Percentiles rank a stretch among this genome's conserved stretches.
These are phyloP conservation scores for Ophion ellenae DNA, from an alignment of 2,888 invertebrate species.

Conservation along the genomic window DNA sequence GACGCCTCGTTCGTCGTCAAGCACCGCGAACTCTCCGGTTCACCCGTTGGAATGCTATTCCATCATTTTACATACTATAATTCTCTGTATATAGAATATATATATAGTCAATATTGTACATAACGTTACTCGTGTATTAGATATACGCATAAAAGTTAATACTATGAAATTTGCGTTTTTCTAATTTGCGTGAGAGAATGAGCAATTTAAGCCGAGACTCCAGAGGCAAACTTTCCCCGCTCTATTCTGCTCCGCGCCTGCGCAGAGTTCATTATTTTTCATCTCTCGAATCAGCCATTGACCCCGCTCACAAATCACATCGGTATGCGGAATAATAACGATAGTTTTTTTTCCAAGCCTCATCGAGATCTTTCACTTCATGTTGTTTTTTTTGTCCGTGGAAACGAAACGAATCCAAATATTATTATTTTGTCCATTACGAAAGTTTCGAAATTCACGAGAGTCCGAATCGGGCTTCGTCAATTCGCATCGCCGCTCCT, in stretches of 20 bases:
- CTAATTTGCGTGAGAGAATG: conserved; percentile 1
- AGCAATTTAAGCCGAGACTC: conserved; percentile 1
- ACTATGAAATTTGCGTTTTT: conserved; percentile 23
- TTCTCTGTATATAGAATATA: conserved; percentile 59
- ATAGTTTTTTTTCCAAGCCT: neutral
- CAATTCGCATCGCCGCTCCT: conserved; percentile 3
- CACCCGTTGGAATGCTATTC: conserved; percentile 74
- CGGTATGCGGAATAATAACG: neutral
- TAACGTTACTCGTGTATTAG: conserved; percentile 38
- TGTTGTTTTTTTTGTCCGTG: neutral
- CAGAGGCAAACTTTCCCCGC: neutral
- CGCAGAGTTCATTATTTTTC: neutral
- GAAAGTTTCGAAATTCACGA: neutral
- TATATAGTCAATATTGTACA: conserved; percentile 52
- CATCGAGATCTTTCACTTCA: neutral
- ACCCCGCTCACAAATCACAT: neutral
- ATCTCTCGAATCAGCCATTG: neutral
- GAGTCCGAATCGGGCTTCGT: conserved; percentile 7
- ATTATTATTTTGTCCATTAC: neutral
- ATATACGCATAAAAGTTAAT: conserved; percentile 33
- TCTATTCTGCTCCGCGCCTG: neutral
- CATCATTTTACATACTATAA: conserved; percentile 62
- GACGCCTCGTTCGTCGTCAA: conserved; percentile 62
- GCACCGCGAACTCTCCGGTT: conserved; percentile 69
- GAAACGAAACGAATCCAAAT: neutral